Evolutionary conservation across 92 coral and sea anemone genomes (phyloP), one percentile per base, ranked within the genome.

Genomic region (Montipora capitata): DNA sequence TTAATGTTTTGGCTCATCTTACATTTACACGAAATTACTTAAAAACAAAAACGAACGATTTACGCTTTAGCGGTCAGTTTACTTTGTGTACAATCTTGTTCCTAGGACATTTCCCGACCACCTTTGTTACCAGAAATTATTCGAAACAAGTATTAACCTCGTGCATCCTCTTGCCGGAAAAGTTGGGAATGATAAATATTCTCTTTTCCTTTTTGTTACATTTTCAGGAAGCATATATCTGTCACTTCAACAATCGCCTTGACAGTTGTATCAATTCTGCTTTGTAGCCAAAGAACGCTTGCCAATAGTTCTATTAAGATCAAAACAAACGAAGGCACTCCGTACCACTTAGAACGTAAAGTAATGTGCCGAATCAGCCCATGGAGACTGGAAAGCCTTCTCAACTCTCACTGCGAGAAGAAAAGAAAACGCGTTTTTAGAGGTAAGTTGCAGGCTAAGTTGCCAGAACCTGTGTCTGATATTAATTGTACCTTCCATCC

Each of bases 181-280:
- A 27, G 35, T 27, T 27, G 35, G 35, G 35, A 27, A 27, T 27
- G 35, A 27, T 27, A 27, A 75, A 75, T 16, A 9, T 11, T 39
- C 68, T 7, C 3, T 12, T 2, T 54, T 27, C 52, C 66, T 10
- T 68, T 41, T 17, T 52, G 67, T 68, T 54, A 5, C 67, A 15
- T 81, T 54, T 81, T 68, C 66, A 81, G 85, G 85, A 81, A 44
- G 85, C n/a, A 20, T n/a, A 18, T 68, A 16, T 52, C 77, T 41
- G 18, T 81, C n/a, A 39, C 77, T 13, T 38, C 74, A 65, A 66
- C 84, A 20, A 13, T 79, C 59, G 51, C 59, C 10, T 10, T 81
- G 51, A 52, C 64, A 11, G 17, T 81, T 54, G 18, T 69, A 69
- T 67, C 67, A 51, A 0, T 68, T 52, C 49, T 48, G 10, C 10